phyloP scores from a whole-genome alignment of 2,113 vertebrate genomes.

The Rhinopomastus cyanomelas region DNA sequence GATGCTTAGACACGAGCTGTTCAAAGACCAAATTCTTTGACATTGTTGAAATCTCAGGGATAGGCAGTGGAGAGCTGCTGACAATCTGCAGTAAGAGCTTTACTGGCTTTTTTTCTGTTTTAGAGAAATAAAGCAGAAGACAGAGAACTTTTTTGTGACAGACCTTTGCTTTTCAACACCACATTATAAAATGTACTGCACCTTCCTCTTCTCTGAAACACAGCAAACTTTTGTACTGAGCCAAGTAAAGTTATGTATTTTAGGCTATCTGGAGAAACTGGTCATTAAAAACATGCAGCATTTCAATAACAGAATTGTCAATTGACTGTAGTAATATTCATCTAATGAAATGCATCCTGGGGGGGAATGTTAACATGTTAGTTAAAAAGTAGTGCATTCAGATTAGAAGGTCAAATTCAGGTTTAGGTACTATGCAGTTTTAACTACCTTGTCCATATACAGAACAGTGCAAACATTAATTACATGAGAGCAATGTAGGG shows the following conservation, averaged over 20 bases:
- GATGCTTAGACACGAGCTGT: background rate
- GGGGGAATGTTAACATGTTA: background rate
- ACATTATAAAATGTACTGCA: background rate
- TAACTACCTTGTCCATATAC: background rate
- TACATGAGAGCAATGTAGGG: background rate
- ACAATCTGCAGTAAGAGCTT: background rate
- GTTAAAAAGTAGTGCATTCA: background rate
- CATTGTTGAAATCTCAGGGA: background rate
- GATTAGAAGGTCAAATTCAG: background rate
- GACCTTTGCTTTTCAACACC: background rate
- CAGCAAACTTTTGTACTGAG: background rate
- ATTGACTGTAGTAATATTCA: background rate
- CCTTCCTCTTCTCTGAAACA: background rate
- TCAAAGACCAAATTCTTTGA: background rate
- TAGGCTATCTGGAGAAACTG: background rate
- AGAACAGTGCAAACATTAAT: background rate
- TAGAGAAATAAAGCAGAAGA: background rate
- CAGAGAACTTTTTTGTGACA: background rate
- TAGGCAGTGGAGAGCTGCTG: background rate
- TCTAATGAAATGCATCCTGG: slow-evolving; percentile 7
- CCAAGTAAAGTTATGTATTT: background rate
- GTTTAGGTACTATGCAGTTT: background rate
- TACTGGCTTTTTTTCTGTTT: background rate
- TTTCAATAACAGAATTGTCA: slow-evolving; percentile 17
- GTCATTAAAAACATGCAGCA: slow-evolving; percentile 9